These are phyloP conservation scores for Cherax destructor DNA, from an alignment of 1,140 invertebrate species.

Conservation along the genomic window DNA sequence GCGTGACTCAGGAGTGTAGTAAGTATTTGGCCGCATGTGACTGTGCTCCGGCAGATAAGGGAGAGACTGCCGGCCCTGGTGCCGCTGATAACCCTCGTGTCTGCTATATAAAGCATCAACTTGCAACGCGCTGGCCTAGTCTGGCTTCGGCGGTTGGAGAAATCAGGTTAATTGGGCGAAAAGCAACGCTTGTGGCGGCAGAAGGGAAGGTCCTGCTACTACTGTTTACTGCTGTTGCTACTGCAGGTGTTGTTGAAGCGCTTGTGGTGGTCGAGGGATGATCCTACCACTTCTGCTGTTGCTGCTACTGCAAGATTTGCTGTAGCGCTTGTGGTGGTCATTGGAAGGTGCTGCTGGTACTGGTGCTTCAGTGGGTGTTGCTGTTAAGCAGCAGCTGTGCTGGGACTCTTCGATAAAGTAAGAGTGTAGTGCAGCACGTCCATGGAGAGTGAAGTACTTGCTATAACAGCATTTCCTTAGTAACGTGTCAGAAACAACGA, in stretches of 20 bases:
- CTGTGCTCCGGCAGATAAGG: constrained; percentile 53
- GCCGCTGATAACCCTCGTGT: constrained; percentile 51
- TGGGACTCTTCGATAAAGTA: not conserved
- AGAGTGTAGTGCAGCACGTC: not conserved
- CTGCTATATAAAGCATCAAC: constrained; percentile 55
- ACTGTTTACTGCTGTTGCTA: not conserved
- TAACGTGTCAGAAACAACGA: not conserved
- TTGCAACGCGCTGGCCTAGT: constrained; percentile 47
- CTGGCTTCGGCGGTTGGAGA: constrained; percentile 27
- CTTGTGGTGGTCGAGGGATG: not conserved
- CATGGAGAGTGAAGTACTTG: not conserved
- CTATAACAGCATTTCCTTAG: not conserved
- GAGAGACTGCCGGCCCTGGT: constrained; percentile 51
- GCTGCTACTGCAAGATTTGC: not conserved
- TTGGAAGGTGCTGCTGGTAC: not conserved
- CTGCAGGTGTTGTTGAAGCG: not conserved
- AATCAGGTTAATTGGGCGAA: constrained; percentile 58
- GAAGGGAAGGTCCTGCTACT: not conserved
- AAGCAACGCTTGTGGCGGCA: not conserved
- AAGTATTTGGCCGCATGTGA: constrained; percentile 52
- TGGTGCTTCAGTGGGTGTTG: not conserved
- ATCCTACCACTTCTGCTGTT: not conserved
- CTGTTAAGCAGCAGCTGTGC: not conserved
- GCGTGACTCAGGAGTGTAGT: constrained; percentile 44
- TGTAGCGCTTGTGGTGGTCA: not conserved